A percentile compares a stretch with the other conserved stretches of the same genome.
phyloP scores from a whole-genome alignment of 2,113 vertebrate genomes.

The Odontesthes bonariensis region DNA sequence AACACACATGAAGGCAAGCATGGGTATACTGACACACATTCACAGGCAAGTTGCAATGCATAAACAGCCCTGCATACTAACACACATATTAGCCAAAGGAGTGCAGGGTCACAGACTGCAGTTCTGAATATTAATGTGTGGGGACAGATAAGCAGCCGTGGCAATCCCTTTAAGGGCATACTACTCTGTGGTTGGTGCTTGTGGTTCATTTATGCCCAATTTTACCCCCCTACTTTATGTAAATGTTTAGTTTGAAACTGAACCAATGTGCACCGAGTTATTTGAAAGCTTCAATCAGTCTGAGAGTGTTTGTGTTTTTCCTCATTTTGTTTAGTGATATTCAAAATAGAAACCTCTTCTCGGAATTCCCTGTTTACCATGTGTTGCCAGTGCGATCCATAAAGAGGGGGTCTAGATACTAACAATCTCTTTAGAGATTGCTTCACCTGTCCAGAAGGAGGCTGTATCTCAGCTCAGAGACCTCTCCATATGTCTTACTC shows the following conservation, averaged over 20 bases:
- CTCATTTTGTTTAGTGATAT: neutral
- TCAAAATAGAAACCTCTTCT: neutral
- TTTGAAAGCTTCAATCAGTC: conserved; percentile 34
- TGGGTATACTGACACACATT: conserved; percentile 7
- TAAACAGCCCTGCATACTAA: conserved; percentile 27
- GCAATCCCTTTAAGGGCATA: conserved; percentile 72
- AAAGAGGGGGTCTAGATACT: neutral
- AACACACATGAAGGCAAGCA: neutral
- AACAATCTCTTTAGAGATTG: neutral
- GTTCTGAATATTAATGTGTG: conserved; percentile 76
- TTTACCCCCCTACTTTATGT: conserved; percentile 36
- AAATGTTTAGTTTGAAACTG: conserved; percentile 40
- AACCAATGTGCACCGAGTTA: conserved; percentile 1
- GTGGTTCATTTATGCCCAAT: conserved; percentile 65
- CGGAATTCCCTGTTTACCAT: neutral
- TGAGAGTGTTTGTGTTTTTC: conserved; percentile 9
- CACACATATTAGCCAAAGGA: conserved; percentile 41
- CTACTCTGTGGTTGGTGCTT: conserved; percentile 37
- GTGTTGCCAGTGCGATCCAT: neutral
- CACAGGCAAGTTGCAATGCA: conserved; percentile 23
- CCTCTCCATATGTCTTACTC: neutral
- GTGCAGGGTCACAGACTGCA: conserved; percentile 71
- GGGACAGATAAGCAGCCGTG: conserved; percentile 74
- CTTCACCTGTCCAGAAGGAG: conserved; percentile 67
- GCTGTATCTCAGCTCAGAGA: conserved; percentile 8